Evolutionary conservation across 2,113 vertebrate genomes (phyloP), one percentile per base, ranked within the genome.

Genomic region (Leptocoma aspasia): DNA sequence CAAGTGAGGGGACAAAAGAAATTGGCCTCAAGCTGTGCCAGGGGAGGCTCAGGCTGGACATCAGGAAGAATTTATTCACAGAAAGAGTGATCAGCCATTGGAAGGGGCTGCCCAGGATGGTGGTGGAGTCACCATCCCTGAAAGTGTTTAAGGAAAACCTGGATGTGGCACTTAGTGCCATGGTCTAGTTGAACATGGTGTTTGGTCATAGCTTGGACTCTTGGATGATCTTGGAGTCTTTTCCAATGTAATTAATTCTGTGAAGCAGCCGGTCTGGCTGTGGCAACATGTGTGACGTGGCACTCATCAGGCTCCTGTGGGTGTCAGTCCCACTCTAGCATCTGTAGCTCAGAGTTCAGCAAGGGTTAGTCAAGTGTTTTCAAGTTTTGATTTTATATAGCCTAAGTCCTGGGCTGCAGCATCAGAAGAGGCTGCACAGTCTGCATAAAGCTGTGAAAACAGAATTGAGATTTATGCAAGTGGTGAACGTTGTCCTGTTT

Each of bases 261-360:
- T 76, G 70, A 31, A 53, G 20, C 39, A 45, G 23, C 0, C 0
- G 5, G 6, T 77, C 33, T 86, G 37, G 39, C 64, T 19, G 22
- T 53, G 45, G 18, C 15, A 4, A 15, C 35, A 6, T 0, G 0
- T 5, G 14, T 9, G 9, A 57, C 13, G 23, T 5, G 7, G 30
- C 30, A 21, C 45, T 37, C 0, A 0, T n/a, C 39, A 27, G 5
- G 3, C 24, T 69, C 8, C 2, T 13, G 1, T 12, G 52, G 23
- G 23, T 69, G 26, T 63, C 61, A 5, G 7, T 33, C 26, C 17
- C 41, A 10, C 19, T 56, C 56, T 3, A 52, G 56, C 16, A 8
- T 41, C 71, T 28, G 42, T 19, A 13, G 10, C 31, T 73, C 18
- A 21, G 54, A 13, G 60, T 54, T 83, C 39, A 41, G 37, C 39